phyloP scores from a whole-genome alignment of 2,888 invertebrate species.

The Thysanoteuthis rhombus region DNA sequence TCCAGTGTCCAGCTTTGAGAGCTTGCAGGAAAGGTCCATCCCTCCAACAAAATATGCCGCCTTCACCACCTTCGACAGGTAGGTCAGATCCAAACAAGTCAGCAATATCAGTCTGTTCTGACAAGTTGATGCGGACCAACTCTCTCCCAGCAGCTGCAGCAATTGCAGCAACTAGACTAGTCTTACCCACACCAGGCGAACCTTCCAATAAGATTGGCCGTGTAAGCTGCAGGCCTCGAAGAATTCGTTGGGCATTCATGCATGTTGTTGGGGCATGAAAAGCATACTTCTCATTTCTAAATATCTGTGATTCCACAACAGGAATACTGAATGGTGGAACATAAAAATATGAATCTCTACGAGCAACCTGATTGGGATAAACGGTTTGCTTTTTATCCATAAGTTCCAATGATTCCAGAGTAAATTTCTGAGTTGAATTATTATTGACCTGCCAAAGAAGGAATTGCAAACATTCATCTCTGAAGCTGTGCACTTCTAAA shows the following conservation, averaged over 20 bases:
- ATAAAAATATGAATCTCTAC: conserved; percentile 73
- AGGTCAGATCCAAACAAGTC: conserved; percentile 98
- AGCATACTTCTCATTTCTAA: conserved; percentile 49
- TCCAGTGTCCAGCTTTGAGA: conserved; percentile 92
- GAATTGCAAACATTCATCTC: conserved; percentile 47
- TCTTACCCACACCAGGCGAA: conserved; percentile 97
- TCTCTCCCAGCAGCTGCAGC: conserved; percentile 85
- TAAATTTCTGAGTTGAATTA: conserved; percentile 47
- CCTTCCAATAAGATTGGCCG: conserved; percentile 93
- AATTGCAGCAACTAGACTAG: conserved; percentile 89
- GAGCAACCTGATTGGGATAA: conserved; percentile 48
- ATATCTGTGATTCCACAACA: conserved; percentile 47
- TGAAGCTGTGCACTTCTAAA: conserved; percentile 12
- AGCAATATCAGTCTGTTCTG: conserved; percentile 97
- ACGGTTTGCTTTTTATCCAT: conserved; percentile 37
- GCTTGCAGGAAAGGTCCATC: conserved; percentile 96
- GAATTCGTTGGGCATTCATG: conserved; percentile 82
- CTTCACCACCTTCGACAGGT: conserved; percentile 85
- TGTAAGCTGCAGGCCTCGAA: conserved; percentile 85
- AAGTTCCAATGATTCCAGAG: conserved; percentile 42
- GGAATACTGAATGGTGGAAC: conserved; percentile 82
- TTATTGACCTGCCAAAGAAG: conserved; percentile 53
- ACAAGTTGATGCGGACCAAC: conserved; percentile 92
- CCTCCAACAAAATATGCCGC: conserved; percentile 92
- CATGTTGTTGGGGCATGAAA: conserved; percentile 69